A percentile compares a stretch with the other conserved stretches of the same genome.
phyloP scores from a whole-genome alignment of 2,888 invertebrate genomes.

The Tupiocoris notatus region DNA sequence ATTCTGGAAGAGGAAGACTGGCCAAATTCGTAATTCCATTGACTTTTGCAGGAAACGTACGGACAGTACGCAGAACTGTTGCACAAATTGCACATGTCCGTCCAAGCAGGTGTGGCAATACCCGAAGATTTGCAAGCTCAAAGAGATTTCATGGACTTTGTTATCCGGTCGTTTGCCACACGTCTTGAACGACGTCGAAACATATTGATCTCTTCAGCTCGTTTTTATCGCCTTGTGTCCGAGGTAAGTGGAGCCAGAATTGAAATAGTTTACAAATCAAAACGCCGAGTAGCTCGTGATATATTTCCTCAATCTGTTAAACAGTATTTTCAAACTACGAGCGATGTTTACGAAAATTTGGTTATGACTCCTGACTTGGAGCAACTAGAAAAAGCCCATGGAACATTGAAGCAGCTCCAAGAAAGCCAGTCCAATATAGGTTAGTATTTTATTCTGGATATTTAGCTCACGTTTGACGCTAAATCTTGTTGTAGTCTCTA shows the following conservation, averaged over 20 bases:
- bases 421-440: constrained; percentile 63
- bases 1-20: too few species aligned
- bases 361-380: constrained; percentile 63
- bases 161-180: constrained; percentile 73
- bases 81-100: constrained; percentile 66
- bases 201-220: constrained; percentile 69
- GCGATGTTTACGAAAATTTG: constrained; percentile 66
- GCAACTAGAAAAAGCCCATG: constrained; percentile 60
- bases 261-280: too few species aligned
- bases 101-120: constrained; percentile 53
- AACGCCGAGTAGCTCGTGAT: too few species aligned
- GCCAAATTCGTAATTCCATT: too few species aligned
- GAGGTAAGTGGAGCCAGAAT: constrained; percentile 57
- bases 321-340: constrained; percentile 65
- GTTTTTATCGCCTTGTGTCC: constrained; percentile 72
- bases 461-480: too few species aligned
- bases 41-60: constrained; percentile 64
- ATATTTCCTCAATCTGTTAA: background rate
- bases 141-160: constrained; percentile 78
- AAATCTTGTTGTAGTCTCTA: too few species aligned
- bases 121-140: constrained; percentile 68
- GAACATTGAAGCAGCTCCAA: constrained; percentile 61
- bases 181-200: constrained; percentile 71
- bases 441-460: too few species aligned
- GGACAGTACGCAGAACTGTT: constrained; percentile 74